Evolutionary conservation across 2,113 vertebrate genomes (phyloP).

Genomic region (Raphicerus campestris): DNA sequence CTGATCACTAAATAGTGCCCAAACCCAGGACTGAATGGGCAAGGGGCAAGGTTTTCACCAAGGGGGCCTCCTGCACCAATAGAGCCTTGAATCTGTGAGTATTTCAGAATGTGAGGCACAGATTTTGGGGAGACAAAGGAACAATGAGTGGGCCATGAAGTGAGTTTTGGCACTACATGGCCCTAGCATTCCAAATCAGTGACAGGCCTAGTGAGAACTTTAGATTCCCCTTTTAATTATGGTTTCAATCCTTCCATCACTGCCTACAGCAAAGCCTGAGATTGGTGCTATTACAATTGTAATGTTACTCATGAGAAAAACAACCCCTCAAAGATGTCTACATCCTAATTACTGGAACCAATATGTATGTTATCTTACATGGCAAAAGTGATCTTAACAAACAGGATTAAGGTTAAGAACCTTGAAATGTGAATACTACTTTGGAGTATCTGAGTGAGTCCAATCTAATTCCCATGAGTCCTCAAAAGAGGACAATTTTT

Average conservation of each 20-base stretch:
- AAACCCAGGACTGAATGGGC: background rate
- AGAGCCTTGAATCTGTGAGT: background rate
- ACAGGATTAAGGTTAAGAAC: background rate
- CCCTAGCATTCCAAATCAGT: background rate
- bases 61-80: accelerated
- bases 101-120: background rate
- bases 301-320: background rate
- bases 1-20: background rate
- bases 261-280: background rate
- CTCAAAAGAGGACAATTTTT: background rate
- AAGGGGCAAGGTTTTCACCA: background rate
- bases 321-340: background rate
- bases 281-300: background rate
- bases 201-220: background rate
- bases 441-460: background rate
- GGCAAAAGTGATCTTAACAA: background rate
- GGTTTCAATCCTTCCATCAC: background rate
- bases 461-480: background rate
- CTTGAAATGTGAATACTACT: background rate
- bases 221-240: background rate
- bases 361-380: background rate
- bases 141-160: background rate
- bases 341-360: background rate
- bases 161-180: background rate
- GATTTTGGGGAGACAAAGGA: background rate